These are phyloP conservation scores for Cyrtodaria siliqua DNA, from an alignment of 2,888 invertebrate species.

Conservation along the genomic window DNA sequence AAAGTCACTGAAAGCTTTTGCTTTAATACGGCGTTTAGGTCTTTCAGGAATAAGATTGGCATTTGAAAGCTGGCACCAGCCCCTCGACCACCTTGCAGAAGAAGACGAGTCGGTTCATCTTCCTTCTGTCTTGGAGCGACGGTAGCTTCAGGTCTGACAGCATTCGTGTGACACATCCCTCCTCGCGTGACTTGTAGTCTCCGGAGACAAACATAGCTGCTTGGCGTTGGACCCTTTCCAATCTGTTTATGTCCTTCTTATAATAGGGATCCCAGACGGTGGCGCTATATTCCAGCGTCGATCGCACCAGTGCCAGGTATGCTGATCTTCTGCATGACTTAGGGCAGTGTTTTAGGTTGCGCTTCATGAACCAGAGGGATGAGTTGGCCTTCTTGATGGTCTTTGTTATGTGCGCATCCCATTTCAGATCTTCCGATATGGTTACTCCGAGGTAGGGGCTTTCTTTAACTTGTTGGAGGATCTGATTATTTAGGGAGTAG, in stretches of 20 bases:
- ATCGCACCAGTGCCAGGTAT: slow-evolving; percentile 26
- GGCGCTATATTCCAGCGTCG: slow-evolving; percentile 41
- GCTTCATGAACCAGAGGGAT: slow-evolving; percentile 37
- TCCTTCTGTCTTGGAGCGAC: no score
- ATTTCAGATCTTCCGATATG: slow-evolving; percentile 48
- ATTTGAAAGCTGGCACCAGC: slow-evolving; percentile 6
- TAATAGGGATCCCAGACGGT: slow-evolving; percentile 45
- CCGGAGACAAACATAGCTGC: slow-evolving; percentile 13
- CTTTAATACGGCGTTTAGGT: not conserved
- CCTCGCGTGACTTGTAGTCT: not conserved
- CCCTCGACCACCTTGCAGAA: not conserved
- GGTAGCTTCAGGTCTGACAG: no score
- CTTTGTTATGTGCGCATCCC: slow-evolving; percentile 36
- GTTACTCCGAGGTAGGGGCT: slow-evolving; percentile 46
- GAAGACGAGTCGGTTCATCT: no score
- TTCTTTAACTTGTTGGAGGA: slow-evolving; percentile 24
- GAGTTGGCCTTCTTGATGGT: slow-evolving; percentile 45
- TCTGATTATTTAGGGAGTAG: slow-evolving; percentile 29
- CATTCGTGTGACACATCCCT: no score
- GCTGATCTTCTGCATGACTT: slow-evolving; percentile 22
- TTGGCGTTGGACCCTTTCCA: slow-evolving; percentile 34
- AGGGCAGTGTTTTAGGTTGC: slow-evolving; percentile 44
- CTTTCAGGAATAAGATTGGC: not conserved
- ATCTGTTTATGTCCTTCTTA: slow-evolving; percentile 29
- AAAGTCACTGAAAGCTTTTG: not conserved